Percentiles rank a stretch among this genome's conserved stretches.
Evolutionary conservation across 2,797 vertebrate species (phyloP).

Genomic region (Sebastes kiyomatsui): DNA sequence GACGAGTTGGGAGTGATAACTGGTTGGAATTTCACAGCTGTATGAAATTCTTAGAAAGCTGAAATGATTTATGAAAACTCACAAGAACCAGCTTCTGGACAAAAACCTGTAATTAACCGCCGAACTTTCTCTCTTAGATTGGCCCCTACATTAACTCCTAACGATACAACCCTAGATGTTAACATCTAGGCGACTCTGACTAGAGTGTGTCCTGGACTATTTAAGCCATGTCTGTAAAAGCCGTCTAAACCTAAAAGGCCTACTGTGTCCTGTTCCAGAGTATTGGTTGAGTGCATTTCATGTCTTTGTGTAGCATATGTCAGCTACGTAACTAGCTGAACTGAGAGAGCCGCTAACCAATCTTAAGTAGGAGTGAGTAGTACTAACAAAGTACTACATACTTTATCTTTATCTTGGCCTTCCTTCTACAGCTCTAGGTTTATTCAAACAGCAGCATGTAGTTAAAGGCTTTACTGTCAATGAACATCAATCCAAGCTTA

Average conservation of each 20-base stretch:
- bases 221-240: slow-evolving; percentile 29
- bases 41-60: not conserved
- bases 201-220: not conserved
- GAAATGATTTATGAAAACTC: not conserved
- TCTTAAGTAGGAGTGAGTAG: not conserved
- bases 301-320: not conserved
- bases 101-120: not conserved
- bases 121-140: not conserved
- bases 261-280: not conserved
- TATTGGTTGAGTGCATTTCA: not conserved
- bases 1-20: too few species aligned
- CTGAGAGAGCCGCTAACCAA: not conserved
- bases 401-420: not conserved
- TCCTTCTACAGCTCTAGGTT: slow-evolving; percentile 4
- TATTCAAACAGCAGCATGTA: not conserved
- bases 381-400: slow-evolving; percentile 5
- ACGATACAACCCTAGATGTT: not conserved
- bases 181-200: not conserved
- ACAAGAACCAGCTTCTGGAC: not conserved
- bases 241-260: not conserved
- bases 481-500: not conserved
- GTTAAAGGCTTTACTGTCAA: not conserved
- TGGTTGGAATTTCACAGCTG: not conserved
- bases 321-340: not conserved
- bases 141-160: not conserved